phyloP scores from a whole-genome alignment of 2,797 vertebrate species.

The Parauchenoglanis punctatus region DNA sequence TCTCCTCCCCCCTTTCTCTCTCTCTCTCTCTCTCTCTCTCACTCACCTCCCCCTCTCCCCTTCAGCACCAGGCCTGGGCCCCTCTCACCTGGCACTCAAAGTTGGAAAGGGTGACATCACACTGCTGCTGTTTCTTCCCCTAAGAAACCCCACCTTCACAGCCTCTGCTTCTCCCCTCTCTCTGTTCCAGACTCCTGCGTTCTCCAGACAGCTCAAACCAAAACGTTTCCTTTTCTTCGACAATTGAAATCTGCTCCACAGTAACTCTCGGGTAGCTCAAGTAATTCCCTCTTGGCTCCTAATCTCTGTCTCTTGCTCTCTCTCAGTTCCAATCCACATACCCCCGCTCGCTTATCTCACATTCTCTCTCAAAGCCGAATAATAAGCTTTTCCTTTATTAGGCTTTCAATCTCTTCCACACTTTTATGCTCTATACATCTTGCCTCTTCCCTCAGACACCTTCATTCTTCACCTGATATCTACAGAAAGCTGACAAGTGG shows the following conservation, averaged over 20 bases:
- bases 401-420: slow-evolving; percentile 24
- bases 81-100: slow-evolving; percentile 2
- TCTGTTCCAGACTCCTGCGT: not conserved
- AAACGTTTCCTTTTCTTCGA: slow-evolving; percentile 2
- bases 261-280: slow-evolving; percentile 3
- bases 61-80: not conserved
- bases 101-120: slow-evolving; percentile 39
- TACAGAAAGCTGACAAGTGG: not conserved
- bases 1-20: not conserved
- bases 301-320: slow-evolving; percentile 26
- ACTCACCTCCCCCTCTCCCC: not conserved
- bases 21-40: not conserved
- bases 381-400: slow-evolving; percentile 20
- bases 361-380: slow-evolving; percentile 13
- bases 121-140: slow-evolving; percentile 1
- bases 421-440: slow-evolving; percentile 27
- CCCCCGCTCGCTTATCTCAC: slow-evolving; percentile 17
- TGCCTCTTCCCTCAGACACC: not conserved
- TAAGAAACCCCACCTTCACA: not conserved
- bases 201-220: not conserved
- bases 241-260: slow-evolving; percentile 22
- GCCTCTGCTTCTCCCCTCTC: not conserved
- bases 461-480: slow-evolving; percentile 13
- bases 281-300: slow-evolving; percentile 6
- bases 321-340: slow-evolving; percentile 37